Evolutionary conservation across 2,797 vertebrate species (phyloP), one percentile per base, ranked within the genome.

Genomic region (Lophotriccus pileatus): DNA sequence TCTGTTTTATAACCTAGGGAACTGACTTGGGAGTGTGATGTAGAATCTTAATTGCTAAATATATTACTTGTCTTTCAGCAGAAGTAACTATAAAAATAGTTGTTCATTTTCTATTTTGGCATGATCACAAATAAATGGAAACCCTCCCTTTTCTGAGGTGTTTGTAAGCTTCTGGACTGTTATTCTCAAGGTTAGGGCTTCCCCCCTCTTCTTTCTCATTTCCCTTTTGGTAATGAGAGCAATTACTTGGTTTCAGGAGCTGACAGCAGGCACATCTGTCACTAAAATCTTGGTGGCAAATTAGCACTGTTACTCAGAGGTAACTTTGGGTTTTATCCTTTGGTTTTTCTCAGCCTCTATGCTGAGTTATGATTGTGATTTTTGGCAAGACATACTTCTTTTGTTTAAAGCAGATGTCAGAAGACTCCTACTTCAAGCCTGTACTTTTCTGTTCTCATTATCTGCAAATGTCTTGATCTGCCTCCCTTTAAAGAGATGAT

Each of bases 191-290:
- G 55, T 24, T 78, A 62, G 52, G 67, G 14, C 27, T 17, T 30
- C 2, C 6, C 1, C 0, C 0, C 7, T 8, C 0, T 10, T 50
- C 56, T 32, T 60, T 27, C 7, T n/a, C 12, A 7, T 63, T 67
- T 75, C 9, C 2, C 52, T 75, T 70, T 70, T 69, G 14, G 7
- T 69, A 58, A 47, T 47, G 36, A 75, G 43, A 75, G 8, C 24
- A 66, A 23, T 87, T 56, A 23, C 30, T 52, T 82, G 28, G 4
- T 59, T 94, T 91, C 66, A 69, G 90, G 80, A 88, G 86, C 73
- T 90, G 23, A 25, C 24, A 62, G 44, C 39, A 75, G 63, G 41
- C n/a, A 36, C 2, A 2, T 66, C 58, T 4, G 12, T 52, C 20
- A 7, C 9, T 52, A 10, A 67, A 74, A 36, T 41, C 28, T 55